Percentiles rank a stretch among this genome's conserved stretches.
Conservation (phyloP, 2,888 invertebrate species). For the Cetonia aurata region DNA sequence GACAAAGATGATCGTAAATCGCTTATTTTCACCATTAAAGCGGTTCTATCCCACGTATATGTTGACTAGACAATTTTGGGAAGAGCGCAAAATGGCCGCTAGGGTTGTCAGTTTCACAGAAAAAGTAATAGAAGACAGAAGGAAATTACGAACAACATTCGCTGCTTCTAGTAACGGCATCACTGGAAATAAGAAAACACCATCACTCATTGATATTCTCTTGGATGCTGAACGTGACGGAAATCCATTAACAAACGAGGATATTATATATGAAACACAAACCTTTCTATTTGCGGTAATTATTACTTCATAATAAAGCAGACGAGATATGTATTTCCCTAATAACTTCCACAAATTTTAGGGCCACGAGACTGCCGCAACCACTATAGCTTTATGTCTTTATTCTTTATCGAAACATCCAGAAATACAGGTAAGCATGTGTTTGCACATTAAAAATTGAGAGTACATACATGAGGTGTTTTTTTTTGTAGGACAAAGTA, state of each 20-base stretch:
- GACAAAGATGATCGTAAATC: conserved; percentile 55
- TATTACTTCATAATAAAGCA: conserved; percentile 14
- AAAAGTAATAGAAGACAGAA: conserved; percentile 69
- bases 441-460: not conserved
- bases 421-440: conserved; percentile 61
- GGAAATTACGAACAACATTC: conserved; percentile 28
- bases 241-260: conserved; percentile 68
- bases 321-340: not conserved
- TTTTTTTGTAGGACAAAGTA: conserved; percentile 57
- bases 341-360: conserved; percentile 51
- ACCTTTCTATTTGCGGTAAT: conserved; percentile 81
- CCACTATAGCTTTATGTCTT: conserved; percentile 65
- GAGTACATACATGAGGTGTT: no score
- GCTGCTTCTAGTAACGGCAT: no score
- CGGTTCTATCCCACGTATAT: conserved; percentile 3
- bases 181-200: conserved; percentile 68
- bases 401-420: conserved; percentile 65
- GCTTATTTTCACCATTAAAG: conserved; percentile 62
- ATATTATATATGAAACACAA: conserved; percentile 77
- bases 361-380: conserved; percentile 68
- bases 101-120: conserved; percentile 70
- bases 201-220: conserved; percentile 77
- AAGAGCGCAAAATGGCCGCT: conserved; percentile 67
- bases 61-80: conserved; percentile 71
- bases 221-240: conserved; percentile 62